These are phyloP conservation scores for Platycercus adscitus DNA, from an alignment of 2,113 vertebrate genomes.

Conservation along the genomic window DNA sequence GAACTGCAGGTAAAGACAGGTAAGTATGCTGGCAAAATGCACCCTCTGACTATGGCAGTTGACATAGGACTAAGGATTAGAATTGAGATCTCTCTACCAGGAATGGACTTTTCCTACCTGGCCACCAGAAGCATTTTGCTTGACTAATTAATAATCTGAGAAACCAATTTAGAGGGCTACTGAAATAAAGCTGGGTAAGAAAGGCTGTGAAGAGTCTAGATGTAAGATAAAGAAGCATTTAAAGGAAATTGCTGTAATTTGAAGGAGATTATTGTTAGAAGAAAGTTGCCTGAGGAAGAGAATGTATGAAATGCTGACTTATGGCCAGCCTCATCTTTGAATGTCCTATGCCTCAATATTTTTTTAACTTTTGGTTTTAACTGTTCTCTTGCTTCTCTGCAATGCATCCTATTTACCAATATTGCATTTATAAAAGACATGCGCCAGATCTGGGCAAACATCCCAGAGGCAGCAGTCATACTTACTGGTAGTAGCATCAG, in stretches of 20 bases:
- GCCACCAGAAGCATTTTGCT: background rate
- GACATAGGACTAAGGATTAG: background rate
- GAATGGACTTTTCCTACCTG: background rate
- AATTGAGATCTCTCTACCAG: background rate
- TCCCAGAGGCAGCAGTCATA: background rate
- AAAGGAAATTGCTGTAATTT: background rate
- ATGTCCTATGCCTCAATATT: background rate
- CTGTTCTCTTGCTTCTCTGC: background rate
- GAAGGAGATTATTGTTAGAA: background rate
- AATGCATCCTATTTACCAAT: background rate
- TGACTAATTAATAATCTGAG: background rate
- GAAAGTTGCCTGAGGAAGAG: background rate
- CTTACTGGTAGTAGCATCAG: background rate
- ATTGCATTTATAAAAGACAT: background rate
- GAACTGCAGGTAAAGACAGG: background rate
- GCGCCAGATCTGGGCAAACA: background rate
- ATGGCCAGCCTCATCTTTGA: accelerated
- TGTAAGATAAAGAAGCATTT: background rate
- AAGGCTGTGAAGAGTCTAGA: background rate
- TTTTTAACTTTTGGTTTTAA: background rate
- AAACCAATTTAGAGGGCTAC: background rate
- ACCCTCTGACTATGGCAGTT: background rate
- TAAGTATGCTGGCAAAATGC: background rate
- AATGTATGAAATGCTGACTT: background rate
- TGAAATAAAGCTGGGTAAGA: background rate